A percentile compares a stretch with the other conserved stretches of the same genome.
These are phyloP conservation scores for Halesus radiatus DNA, from an alignment of 1,140 invertebrate genomes.

Conservation along the genomic window DNA sequence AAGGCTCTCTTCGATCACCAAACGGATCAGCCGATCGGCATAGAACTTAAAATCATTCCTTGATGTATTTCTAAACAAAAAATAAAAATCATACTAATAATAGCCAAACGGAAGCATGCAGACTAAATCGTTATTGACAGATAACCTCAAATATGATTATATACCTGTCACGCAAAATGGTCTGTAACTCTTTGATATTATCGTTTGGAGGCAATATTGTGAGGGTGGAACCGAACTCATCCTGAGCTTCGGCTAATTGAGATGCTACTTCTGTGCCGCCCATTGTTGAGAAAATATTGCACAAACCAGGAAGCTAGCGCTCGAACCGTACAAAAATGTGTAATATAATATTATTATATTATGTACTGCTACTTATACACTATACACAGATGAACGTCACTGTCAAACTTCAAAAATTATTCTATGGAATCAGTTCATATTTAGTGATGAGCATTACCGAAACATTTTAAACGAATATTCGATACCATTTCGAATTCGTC, in stretches of 20 bases:
- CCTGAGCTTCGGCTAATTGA: conserved; percentile 9
- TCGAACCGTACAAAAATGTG: no score
- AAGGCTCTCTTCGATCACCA: conserved; percentile 98
- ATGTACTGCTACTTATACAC: no score
- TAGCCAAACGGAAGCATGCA: background rate
- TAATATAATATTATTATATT: no score
- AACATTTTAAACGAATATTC: no score
- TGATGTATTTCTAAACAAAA: conserved; percentile 83
- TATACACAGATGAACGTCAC: no score
- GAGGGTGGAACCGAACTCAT: conserved; percentile 71
- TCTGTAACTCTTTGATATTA: conserved; percentile 94
- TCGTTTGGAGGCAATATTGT: conserved; percentile 87
- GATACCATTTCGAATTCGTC: no score
- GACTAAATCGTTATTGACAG: background rate
- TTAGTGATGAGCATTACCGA: no score
- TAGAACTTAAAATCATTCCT: conserved; percentile 99
- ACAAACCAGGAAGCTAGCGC: no score
- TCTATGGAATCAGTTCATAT: no score
- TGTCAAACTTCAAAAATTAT: no score
- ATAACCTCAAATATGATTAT: conserved; percentile 62
- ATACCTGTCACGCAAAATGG: conserved; percentile 95
- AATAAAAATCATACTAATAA: background rate
- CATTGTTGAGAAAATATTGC: background rate
- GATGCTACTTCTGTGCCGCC: conserved; percentile 8
- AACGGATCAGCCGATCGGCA: conserved; percentile 92